A percentile compares a stretch with the other conserved stretches of the same genome.
These are phyloP conservation scores for Volucella zonaria DNA, from an alignment of 2,888 invertebrate species.

Conservation along the genomic window DNA sequence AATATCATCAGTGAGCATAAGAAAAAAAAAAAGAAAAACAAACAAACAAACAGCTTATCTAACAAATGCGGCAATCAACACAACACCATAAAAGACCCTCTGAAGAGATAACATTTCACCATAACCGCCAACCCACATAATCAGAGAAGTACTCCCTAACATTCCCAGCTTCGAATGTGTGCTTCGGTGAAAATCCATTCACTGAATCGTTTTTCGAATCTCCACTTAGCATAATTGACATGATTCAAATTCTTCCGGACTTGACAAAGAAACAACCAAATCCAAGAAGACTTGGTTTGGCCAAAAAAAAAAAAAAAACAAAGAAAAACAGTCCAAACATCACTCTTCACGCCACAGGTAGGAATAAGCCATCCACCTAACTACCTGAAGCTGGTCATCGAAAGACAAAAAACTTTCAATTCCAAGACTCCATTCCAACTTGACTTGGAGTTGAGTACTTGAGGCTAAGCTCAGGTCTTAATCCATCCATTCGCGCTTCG, in stretches of 20 bases:
- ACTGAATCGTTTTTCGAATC: not conserved
- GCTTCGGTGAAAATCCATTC: slow-evolving; percentile 14
- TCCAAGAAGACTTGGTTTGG: not conserved
- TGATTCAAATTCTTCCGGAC: slow-evolving; percentile 70
- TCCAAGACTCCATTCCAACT: slow-evolving; percentile 54
- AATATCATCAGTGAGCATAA: slow-evolving; percentile 56
- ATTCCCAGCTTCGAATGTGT: slow-evolving; percentile 29
- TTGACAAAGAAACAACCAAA: slow-evolving; percentile 44
- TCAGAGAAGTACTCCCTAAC: slow-evolving; percentile 15
- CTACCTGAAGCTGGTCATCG: slow-evolving; percentile 55
- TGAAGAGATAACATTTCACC: slow-evolving; percentile 48
- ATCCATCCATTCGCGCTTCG: slow-evolving; percentile 65
- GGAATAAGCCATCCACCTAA: slow-evolving; percentile 45
- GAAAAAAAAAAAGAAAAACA: slow-evolving; percentile 17
- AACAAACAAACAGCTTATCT: slow-evolving; percentile 28
- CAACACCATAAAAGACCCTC: slow-evolving; percentile 9
- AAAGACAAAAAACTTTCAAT: slow-evolving; percentile 54
- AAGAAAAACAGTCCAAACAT: slow-evolving; percentile 31
- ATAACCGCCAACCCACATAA: slow-evolving; percentile 49
- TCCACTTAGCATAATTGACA: slow-evolving; percentile 67
- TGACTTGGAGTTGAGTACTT: slow-evolving; percentile 39
- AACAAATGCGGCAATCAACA: slow-evolving; percentile 29
- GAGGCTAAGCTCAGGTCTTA: slow-evolving; percentile 63
- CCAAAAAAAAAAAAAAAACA: not conserved
- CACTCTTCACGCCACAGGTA: slow-evolving; percentile 40